Evolutionary conservation across 2,888 invertebrate species (phyloP), one percentile per base, ranked within the genome.

Genomic region (Microctonus aethiopoides): DNA sequence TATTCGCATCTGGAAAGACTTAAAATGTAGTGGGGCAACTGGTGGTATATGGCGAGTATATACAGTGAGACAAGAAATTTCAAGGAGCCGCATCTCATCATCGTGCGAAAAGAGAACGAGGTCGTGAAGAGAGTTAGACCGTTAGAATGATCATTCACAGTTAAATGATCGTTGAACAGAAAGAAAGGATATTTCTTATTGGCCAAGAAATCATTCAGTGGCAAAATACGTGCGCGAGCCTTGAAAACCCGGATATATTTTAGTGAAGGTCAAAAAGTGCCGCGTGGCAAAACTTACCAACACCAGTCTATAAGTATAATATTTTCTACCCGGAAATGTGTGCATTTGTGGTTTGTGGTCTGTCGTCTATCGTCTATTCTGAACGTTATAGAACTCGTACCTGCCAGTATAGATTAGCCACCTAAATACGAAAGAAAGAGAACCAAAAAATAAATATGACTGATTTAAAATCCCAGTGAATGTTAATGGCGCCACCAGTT

Each of bases 1-100:
- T 64, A 54, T 66, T 68, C 70, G 77, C 83, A 84, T 83, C 83
- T 84, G 83, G 83, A 83, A 83, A 72, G 82, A 81, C 82, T 84
- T 83, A 82, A 77, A 79, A 78, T 73, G 71, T 68, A 61, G 56
- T 51, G 59, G 68, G 72, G 26, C 46, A 52, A 67, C 4, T 26
- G 36, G 61, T n/a, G 46, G 46, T 7, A 16, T 46, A 16, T 46
- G 46, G 4, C 2, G 2, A n/a, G 16, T n/a, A 7, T 46, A 46
- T 16, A 46, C 16, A 46, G 46, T 46, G 16, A 5, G 16, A 46
- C 16, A 9, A 16, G 46, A 46, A 46, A 46, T 39, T 39, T 46
- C 16, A 46, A 46, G 46, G 61, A 66, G 54, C 22, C 6, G 22
- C 46, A 63, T 63, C 59, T 41, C 64, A 64, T 52, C 64, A 29